A percentile compares a stretch with the other conserved stretches of the same genome.
phyloP scores from a whole-genome alignment of 2,888 invertebrate species.

The Erebia aethiops region DNA sequence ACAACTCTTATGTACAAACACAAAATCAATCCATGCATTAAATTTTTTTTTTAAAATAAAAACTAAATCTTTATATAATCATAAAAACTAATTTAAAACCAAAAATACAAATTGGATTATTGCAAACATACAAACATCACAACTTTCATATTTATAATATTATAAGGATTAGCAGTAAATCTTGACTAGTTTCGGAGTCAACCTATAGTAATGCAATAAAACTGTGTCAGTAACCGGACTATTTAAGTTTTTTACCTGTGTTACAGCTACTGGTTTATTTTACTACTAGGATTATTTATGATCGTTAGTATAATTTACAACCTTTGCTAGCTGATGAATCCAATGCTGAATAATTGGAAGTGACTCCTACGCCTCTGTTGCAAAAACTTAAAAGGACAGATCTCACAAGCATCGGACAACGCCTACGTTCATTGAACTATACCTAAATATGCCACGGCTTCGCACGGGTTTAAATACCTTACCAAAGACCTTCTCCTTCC shows the following conservation, averaged over 20 bases:
- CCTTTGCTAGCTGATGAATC: neutral
- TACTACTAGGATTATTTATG: neutral
- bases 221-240: neutral
- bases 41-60: no score
- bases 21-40: no score
- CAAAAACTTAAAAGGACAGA: conserved; percentile 28
- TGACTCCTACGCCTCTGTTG: conserved; percentile 28
- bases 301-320: conserved; percentile 4
- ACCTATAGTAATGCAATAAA: neutral
- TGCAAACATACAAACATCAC: no score
- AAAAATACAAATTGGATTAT: no score
- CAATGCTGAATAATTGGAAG: conserved; percentile 25
- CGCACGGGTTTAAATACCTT: neutral
- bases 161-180: no score
- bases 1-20: no score
- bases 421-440: conserved; percentile 21
- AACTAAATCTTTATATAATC: no score
- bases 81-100: no score
- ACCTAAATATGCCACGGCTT: neutral
- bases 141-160: no score
- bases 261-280: conserved; percentile 5
- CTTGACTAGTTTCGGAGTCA: no score
- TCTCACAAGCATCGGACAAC: conserved; percentile 31
- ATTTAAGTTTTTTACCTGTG: neutral
- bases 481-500: no score